phyloP scores from a whole-genome alignment of 2,797 vertebrate species.

The Macropus fuliginosus region DNA sequence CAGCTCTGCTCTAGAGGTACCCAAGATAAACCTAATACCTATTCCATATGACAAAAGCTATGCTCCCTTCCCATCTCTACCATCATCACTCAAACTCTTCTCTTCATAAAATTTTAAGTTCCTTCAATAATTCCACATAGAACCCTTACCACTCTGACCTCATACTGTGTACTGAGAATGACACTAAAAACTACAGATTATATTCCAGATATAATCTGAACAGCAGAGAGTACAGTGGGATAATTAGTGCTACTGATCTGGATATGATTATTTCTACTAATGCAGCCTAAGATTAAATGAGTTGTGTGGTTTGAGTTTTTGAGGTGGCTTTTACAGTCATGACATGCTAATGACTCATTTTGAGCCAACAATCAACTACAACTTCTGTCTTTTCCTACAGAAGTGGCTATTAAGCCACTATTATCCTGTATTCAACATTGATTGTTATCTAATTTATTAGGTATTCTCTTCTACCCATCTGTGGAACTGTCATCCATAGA shows the following conservation, averaged over 20 bases:
- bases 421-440: neutral
- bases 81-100: neutral
- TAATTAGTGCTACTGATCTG: neutral
- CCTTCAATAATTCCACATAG: neutral
- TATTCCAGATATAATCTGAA: neutral
- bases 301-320: neutral
- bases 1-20: neutral
- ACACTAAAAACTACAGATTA: neutral
- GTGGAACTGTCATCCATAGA: neutral
- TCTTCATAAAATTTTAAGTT: neutral
- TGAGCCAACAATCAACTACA: neutral
- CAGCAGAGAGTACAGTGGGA: neutral
- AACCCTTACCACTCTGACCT: neutral
- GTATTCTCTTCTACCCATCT: neutral
- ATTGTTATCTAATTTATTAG: neutral
- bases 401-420: neutral
- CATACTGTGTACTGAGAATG: neutral
- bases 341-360: neutral
- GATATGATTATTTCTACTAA: neutral
- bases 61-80: neutral
- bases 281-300: neutral
- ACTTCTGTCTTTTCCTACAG: neutral
- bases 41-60: neutral
- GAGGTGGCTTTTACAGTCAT: neutral
- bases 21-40: neutral